Evolutionary conservation across 2,113 vertebrate species (phyloP).

Genomic region (Aptenodytes patagonicus): DNA sequence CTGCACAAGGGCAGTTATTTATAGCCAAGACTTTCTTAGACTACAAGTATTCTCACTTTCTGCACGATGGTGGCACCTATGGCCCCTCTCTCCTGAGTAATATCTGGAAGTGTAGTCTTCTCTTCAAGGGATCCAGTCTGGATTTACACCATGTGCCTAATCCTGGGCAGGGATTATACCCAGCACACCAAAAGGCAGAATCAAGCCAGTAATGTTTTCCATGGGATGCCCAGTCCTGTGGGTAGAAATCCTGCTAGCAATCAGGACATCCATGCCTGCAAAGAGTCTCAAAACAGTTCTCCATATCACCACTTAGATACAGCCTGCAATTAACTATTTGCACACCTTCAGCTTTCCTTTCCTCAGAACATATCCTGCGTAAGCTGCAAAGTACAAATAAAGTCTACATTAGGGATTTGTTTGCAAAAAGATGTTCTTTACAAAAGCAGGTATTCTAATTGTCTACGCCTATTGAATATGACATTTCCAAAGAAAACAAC

Average conservation of each 20-base stretch:
- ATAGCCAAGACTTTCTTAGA: not conserved
- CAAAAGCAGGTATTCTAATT: not conserved
- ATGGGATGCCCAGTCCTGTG: not conserved
- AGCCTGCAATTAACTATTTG: not conserved
- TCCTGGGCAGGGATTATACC: not conserved
- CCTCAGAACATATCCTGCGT: not conserved
- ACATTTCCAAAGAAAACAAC: conserved; percentile 39
- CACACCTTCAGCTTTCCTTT: not conserved
- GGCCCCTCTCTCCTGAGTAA: not conserved
- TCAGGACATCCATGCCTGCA: not conserved
- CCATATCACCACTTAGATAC: not conserved
- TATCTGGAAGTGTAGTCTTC: not conserved
- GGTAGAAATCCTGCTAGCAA: not conserved
- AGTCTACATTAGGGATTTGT: not conserved
- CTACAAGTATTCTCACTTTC: not conserved
- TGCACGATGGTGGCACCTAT: not conserved
- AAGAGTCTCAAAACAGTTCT: not conserved
- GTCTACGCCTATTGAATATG: not conserved
- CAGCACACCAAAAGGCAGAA: not conserved
- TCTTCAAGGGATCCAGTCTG: not conserved
- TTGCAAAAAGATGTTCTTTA: not conserved
- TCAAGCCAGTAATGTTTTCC: not conserved
- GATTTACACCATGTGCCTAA: not conserved
- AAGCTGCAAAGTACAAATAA: not conserved
- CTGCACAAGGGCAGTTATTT: not conserved